Evolutionary conservation across 2,888 invertebrate species (phyloP).

Genomic region (Ditylenchus weischeri): DNA sequence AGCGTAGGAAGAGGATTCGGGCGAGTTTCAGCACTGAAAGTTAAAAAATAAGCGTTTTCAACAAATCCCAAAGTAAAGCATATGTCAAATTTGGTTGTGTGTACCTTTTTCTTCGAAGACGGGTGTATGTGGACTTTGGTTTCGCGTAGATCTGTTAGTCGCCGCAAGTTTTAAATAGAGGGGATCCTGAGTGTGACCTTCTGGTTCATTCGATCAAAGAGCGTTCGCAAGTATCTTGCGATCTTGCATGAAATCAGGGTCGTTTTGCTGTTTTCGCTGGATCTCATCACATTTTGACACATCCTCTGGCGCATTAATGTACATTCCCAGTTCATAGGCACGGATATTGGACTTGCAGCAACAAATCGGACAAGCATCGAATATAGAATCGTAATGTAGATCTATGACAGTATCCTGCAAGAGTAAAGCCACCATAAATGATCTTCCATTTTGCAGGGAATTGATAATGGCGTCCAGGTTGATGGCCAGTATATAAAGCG

Average conservation of each 20-base stretch:
- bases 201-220: too few relatives aligned
- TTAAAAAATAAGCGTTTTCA: too few relatives aligned
- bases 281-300: constrained; percentile 38
- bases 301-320: constrained; percentile 66
- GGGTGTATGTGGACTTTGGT: too few relatives aligned
- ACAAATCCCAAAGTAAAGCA: too few relatives aligned
- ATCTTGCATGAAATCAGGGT: constrained; percentile 27
- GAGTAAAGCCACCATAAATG: constrained; percentile 12
- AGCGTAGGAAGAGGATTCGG: too few relatives aligned
- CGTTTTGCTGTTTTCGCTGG: constrained; percentile 26
- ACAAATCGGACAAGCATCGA: constrained; percentile 95
- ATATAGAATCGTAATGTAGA: constrained; percentile 94
- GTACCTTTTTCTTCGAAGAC: too few relatives aligned
- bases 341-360: constrained; percentile 95
- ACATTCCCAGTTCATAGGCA: constrained; percentile 85
- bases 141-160: too few relatives aligned
- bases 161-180: too few relatives aligned
- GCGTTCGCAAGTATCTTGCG: too few relatives aligned
- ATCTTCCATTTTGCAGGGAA: constrained; percentile 17
- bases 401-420: constrained; percentile 84
- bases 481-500: constrained; percentile 1
- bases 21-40: too few relatives aligned
- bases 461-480: constrained; percentile 8
- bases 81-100: too few relatives aligned
- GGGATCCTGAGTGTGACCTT: too few relatives aligned